These are phyloP conservation scores for Dusona sp. DNA, from an alignment of 2,888 invertebrate genomes.

Conservation along the genomic window DNA sequence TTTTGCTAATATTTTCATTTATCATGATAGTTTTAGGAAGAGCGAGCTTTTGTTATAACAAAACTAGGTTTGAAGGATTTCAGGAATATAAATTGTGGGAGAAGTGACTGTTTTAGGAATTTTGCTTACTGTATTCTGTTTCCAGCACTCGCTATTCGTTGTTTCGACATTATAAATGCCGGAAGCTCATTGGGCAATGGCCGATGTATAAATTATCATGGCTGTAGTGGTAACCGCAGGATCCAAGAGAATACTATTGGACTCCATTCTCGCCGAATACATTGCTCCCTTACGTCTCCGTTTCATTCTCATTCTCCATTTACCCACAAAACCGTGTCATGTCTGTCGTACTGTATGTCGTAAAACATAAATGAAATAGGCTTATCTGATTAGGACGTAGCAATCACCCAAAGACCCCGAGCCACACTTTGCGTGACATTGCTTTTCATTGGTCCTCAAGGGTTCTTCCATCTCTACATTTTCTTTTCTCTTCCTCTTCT, in stretches of 20 bases:
- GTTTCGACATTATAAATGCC: constrained; percentile 66
- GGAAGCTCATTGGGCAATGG: constrained; percentile 69
- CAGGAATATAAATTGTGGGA: neutral
- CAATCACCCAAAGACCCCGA: constrained; percentile 52
- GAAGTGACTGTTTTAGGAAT: neutral
- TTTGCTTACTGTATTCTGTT: neutral
- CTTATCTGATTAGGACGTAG: constrained; percentile 75
- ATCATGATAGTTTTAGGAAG: neutral
- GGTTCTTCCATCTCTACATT: neutral
- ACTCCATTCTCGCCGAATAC: neutral
- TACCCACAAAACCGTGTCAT: neutral
- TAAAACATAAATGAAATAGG: constrained; percentile 76
- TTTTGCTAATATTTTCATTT: neutral
- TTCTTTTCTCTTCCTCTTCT: neutral
- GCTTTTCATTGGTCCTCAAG: constrained; percentile 41
- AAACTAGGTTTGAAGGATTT: too few species aligned
- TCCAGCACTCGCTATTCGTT: neutral
- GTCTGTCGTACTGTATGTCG: constrained; percentile 62
- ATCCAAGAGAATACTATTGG: constrained; percentile 58
- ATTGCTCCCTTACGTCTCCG: neutral
- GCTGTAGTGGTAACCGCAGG: constrained; percentile 53
- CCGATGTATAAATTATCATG: constrained; percentile 76
- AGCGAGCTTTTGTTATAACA: neutral
- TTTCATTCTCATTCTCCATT: constrained; percentile 17
- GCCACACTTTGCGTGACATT: constrained; percentile 54